A percentile compares a stretch with the other conserved stretches of the same genome.
Evolutionary conservation across 2,113 vertebrate species (phyloP).

Genomic region (Amblyopsis rosae): DNA sequence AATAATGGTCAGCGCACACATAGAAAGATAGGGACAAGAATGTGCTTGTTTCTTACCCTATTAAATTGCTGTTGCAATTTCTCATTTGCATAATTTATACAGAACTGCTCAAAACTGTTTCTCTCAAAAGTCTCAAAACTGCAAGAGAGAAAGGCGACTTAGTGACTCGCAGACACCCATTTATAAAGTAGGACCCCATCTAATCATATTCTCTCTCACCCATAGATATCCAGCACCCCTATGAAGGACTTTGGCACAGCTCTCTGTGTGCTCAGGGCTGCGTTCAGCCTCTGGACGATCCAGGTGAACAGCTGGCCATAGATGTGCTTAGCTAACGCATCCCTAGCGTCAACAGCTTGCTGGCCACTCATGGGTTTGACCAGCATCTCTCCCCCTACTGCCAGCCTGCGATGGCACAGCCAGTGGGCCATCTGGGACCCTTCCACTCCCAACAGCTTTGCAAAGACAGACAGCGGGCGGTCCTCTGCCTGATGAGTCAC

Average conservation of each 20-base stretch:
- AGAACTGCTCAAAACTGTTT: constrained; percentile 86
- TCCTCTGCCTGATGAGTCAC: constrained; percentile 63
- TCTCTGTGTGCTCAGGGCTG: constrained; percentile 61
- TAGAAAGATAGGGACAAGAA: neutral
- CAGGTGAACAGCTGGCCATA: constrained; percentile 77
- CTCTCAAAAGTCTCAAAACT: constrained; percentile 82
- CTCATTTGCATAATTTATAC: constrained; percentile 84
- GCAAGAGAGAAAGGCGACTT: constrained; percentile 5
- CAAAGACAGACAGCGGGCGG: constrained; percentile 70
- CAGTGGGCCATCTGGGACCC: constrained; percentile 73
- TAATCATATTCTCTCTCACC: constrained; percentile 59
- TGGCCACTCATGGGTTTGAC: constrained; percentile 76
- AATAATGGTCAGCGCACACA: neutral
- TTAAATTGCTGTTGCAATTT: constrained; percentile 85
- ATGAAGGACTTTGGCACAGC: constrained; percentile 61
- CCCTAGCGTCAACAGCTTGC: constrained; percentile 67
- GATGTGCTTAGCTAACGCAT: constrained; percentile 79
- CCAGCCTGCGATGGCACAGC: constrained; percentile 79
- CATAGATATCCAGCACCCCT: constrained; percentile 81
- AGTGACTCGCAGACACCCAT: neutral
- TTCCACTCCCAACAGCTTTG: constrained; percentile 75
- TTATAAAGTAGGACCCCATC: neutral
- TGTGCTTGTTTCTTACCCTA: constrained; percentile 66
- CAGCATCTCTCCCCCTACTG: constrained; percentile 74
- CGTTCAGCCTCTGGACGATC: constrained; percentile 77